phyloP scores from a whole-genome alignment of 1,140 invertebrate genomes.

The Ditylenchus dipsaci region DNA sequence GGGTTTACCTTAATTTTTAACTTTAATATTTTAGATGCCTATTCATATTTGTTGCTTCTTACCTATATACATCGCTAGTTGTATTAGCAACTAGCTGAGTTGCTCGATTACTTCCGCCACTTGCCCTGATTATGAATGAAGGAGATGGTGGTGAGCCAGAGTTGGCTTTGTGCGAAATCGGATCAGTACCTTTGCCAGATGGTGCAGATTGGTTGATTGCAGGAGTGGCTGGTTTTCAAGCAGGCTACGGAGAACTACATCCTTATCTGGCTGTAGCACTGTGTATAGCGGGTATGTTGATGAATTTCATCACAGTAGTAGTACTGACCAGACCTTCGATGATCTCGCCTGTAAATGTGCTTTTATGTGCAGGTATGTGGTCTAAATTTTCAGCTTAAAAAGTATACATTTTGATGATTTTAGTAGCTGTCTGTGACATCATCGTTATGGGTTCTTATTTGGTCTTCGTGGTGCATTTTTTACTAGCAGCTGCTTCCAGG shows the following conservation, averaged over 20 bases:
- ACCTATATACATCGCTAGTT: too few relatives aligned
- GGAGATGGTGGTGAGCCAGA: neutral
- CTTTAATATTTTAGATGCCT: too few relatives aligned
- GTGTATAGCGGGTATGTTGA: slow-evolving; percentile 63
- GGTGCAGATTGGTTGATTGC: slow-evolving; percentile 39
- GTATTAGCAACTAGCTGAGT: too few relatives aligned
- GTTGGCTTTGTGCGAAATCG: slow-evolving; percentile 42
- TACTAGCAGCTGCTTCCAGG: slow-evolving; percentile 39
- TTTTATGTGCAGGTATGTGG: slow-evolving; percentile 45
- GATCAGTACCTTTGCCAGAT: slow-evolving; percentile 47
- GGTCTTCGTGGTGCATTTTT: slow-evolving; percentile 53
- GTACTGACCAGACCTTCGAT: slow-evolving; percentile 71
- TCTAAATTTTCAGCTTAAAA: neutral
- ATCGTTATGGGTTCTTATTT: slow-evolving; percentile 53
- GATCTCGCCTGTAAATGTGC: slow-evolving; percentile 52
- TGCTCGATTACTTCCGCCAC: too few relatives aligned
- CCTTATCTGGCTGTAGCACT: slow-evolving; percentile 71
- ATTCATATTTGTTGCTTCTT: too few relatives aligned
- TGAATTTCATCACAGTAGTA: slow-evolving; percentile 82
- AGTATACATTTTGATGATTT: neutral
- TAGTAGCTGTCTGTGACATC: slow-evolving; percentile 53
- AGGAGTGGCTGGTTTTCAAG: slow-evolving; percentile 40
- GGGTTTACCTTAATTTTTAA: too few relatives aligned
- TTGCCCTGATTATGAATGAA: neutral
- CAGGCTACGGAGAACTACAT: slow-evolving; percentile 63